phyloP scores from a whole-genome alignment of 2,797 vertebrate species.

The Atherinosoma microstoma region DNA sequence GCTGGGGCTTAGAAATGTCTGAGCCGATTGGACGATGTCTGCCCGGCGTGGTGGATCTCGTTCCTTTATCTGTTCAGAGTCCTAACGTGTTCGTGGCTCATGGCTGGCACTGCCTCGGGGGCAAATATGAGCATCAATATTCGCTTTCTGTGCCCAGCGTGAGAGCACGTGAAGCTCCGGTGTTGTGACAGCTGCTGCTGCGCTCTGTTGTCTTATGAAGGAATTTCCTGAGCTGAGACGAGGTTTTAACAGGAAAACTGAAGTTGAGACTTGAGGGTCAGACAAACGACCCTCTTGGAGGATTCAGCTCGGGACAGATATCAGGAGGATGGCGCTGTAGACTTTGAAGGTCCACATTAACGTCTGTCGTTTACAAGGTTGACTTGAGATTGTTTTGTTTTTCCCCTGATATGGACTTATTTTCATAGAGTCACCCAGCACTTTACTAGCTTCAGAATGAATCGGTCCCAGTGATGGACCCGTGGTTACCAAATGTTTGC shows the following conservation, averaged over 20 bases:
- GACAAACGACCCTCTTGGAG: conserved; percentile 13
- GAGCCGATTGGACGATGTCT: conserved; percentile 48
- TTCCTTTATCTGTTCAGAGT: conserved; percentile 10
- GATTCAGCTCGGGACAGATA: conserved; percentile 30
- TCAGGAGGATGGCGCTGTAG: conserved; percentile 10
- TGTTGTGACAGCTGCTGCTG: conserved; percentile 25
- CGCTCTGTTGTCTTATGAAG: conserved; percentile 21
- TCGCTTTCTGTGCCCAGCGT: not conserved
- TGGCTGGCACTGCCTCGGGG: conserved; percentile 2
- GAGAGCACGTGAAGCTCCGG: conserved; percentile 18
- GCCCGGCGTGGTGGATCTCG: conserved; percentile 17
- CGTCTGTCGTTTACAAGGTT: conserved; percentile 41
- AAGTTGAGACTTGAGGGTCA: conserved; percentile 3
- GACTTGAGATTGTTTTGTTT: conserved; percentile 12
- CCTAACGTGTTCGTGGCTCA: not conserved
- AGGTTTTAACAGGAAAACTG: conserved; percentile 19
- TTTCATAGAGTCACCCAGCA: conserved; percentile 28
- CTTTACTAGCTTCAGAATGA: conserved; percentile 44
- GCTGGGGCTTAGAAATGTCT: conserved; percentile 43
- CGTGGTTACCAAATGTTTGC: conserved; percentile 56
- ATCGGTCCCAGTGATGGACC: conserved; percentile 20
- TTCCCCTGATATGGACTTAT: conserved; percentile 34
- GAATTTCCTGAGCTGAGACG: conserved; percentile 19
- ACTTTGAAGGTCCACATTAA: conserved; percentile 50
- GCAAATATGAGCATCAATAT: not conserved